Evolutionary conservation across 2,113 vertebrate genomes (phyloP).

Genomic region (Fregetta grallaria): DNA sequence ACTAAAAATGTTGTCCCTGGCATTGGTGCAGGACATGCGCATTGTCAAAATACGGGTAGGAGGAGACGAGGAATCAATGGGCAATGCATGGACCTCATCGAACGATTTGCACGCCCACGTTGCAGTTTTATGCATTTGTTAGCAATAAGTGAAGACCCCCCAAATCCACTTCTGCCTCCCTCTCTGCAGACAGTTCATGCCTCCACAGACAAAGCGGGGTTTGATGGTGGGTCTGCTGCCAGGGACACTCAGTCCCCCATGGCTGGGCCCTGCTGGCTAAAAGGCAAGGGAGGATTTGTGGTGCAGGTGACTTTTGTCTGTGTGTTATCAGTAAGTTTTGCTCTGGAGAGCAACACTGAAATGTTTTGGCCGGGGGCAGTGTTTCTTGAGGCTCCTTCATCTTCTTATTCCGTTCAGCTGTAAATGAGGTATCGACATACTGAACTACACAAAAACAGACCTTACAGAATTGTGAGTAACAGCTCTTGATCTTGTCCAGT

Average conservation of each 20-base stretch:
- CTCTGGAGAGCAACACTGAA: not conserved
- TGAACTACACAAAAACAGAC: not conserved
- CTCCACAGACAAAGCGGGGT: not conserved
- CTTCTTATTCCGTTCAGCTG: not conserved
- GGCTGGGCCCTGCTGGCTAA: not conserved
- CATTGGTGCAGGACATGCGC: not conserved
- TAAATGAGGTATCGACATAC: not conserved
- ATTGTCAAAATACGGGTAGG: not conserved
- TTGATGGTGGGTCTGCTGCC: not conserved
- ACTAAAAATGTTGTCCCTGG: no score
- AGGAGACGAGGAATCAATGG: not conserved
- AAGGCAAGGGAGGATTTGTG: not conserved
- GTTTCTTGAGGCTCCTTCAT: not conserved
- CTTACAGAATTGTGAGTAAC: not conserved
- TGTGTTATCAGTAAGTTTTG: not conserved
- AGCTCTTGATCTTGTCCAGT: not conserved
- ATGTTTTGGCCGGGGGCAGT: not conserved
- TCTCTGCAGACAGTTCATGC: rapidly evolving
- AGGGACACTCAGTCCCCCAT: rapidly evolving
- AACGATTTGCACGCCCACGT: rapidly evolving
- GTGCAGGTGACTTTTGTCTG: not conserved
- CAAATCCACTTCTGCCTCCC: not conserved
- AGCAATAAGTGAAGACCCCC: no score
- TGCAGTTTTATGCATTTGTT: not conserved
- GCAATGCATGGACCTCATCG: rapidly evolving